phyloP scores from a whole-genome alignment of 2,888 invertebrate genomes.

The Mantis religiosa region DNA sequence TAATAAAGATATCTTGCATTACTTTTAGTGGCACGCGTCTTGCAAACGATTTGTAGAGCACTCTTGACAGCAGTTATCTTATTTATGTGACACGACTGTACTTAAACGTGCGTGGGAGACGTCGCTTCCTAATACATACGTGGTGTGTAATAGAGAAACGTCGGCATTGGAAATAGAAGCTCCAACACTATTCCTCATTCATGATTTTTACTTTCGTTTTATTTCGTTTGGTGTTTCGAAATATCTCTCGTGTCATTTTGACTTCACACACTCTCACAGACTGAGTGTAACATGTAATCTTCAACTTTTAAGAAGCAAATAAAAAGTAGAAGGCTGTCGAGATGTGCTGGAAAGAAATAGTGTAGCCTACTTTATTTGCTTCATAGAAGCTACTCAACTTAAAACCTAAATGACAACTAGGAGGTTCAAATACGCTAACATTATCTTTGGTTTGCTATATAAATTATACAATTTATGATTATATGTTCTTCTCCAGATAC shows the following conservation, averaged over 20 bases:
- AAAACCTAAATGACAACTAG: too few species aligned
- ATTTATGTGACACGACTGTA: neutral
- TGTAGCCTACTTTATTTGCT: neutral
- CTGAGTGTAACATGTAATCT: neutral
- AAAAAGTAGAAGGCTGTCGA: neutral
- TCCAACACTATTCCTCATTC: neutral
- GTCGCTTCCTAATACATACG: neutral
- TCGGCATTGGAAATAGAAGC: neutral
- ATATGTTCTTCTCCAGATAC: too few species aligned
- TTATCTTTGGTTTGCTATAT: too few species aligned
- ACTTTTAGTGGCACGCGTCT: neutral
- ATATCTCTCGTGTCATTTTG: neutral
- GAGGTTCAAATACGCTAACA: too few species aligned
- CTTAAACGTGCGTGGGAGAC: neutral
- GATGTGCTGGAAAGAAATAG: neutral
- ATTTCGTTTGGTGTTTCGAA: neutral
- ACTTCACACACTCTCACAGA: neutral
- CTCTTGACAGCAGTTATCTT: neutral
- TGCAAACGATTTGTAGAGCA: neutral
- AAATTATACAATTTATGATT: too few species aligned
- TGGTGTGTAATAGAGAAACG: neutral
- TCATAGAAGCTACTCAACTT: neutral
- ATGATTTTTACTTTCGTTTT: neutral
- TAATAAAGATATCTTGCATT: neutral
- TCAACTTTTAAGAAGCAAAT: neutral